Evolutionary conservation across 2,797 vertebrate species (phyloP).

Genomic region (Pteropus rufus): DNA sequence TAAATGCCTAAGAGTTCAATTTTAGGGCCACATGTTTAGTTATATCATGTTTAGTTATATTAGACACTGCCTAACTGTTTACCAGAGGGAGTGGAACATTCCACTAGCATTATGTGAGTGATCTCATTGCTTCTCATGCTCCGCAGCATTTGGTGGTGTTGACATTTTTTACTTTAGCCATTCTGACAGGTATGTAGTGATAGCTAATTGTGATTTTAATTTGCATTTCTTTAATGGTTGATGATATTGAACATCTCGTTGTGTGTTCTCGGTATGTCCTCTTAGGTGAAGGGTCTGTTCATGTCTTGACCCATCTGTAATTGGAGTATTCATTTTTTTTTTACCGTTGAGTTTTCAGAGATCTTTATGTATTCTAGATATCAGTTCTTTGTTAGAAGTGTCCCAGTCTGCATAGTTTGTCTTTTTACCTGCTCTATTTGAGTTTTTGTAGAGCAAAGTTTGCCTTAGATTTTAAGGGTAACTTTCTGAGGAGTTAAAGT

Average conservation of each 20-base stretch:
- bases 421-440: neutral
- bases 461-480: slow-evolving; percentile 51
- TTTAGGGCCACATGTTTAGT: neutral
- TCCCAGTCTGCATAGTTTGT: neutral
- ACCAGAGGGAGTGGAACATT: neutral
- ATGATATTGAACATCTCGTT: neutral
- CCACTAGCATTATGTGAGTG: neutral
- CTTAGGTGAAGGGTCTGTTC: neutral
- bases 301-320: neutral
- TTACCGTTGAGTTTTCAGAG: neutral
- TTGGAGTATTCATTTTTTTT: neutral
- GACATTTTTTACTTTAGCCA: neutral
- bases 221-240: neutral
- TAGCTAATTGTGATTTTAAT: neutral
- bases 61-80: neutral
- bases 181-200: neutral
- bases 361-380: neutral
- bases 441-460: neutral
- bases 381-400: neutral
- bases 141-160: neutral
- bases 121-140: neutral
- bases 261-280: neutral
- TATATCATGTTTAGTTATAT: neutral
- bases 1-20: neutral
- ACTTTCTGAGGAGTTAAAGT: slow-evolving; percentile 56